Evolutionary conservation across 2,113 vertebrate genomes (phyloP).

Genomic region (Zosterops pallidus): DNA sequence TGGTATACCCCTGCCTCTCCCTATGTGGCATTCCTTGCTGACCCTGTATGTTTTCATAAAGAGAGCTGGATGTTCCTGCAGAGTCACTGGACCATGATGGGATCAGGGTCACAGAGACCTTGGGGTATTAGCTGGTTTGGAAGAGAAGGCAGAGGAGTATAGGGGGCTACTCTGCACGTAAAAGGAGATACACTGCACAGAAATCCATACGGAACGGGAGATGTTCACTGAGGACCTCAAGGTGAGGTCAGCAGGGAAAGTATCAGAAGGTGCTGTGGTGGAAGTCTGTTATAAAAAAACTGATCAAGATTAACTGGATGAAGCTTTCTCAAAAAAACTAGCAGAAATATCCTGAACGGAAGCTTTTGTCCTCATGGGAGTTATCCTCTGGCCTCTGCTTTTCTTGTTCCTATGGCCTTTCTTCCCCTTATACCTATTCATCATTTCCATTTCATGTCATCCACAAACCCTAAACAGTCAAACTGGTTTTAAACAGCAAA

Average conservation of each 20-base stretch:
- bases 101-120: background rate
- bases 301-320: background rate
- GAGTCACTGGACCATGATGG: background rate
- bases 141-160: background rate
- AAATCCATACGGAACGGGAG: background rate
- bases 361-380: background rate
- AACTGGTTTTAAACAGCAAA: background rate
- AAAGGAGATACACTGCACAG: background rate
- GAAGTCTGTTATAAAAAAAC: background rate
- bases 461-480: background rate
- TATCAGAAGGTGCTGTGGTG: background rate
- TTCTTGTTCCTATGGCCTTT: background rate
- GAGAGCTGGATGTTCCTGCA: background rate
- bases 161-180: background rate
- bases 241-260: background rate
- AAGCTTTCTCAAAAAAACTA: background rate
- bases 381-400: background rate
- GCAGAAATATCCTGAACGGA: background rate
- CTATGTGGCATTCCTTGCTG: background rate
- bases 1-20: background rate
- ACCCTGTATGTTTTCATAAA: accelerated
- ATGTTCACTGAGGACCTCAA: background rate
- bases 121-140: background rate
- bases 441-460: background rate
- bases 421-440: background rate